phyloP scores from a whole-genome alignment of 35 echinoderm and acorn worm species.

The Apostichopus japonicus region DNA sequence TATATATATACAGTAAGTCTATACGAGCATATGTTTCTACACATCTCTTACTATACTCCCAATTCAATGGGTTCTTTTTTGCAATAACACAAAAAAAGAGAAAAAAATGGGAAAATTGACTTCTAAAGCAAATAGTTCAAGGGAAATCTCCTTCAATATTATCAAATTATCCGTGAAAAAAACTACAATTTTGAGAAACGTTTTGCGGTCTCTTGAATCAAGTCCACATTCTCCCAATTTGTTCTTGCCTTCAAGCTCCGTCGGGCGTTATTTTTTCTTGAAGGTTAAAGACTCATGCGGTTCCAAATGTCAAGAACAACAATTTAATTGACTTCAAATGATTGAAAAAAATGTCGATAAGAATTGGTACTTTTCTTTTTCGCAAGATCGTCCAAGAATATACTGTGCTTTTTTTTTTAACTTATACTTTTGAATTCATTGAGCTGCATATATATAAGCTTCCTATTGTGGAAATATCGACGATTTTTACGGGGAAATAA shows the following conservation, averaged over 20 bases:
- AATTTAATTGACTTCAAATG: background rate
- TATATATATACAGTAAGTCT: no score
- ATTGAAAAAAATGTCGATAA: background rate
- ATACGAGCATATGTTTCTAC: no score
- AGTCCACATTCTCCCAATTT: background rate
- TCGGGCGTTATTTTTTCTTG: background rate
- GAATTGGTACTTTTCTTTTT: background rate
- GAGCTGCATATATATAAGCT: no score
- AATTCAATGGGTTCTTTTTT: no score
- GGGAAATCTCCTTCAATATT: background rate
- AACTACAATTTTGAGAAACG: background rate
- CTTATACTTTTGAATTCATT: no score
- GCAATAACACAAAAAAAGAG: background rate
- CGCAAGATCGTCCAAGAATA: no score
- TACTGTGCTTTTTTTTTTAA: no score
- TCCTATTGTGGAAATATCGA: no score
- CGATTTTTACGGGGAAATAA: no score
- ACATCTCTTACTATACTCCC: no score
- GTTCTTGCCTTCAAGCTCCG: background rate
- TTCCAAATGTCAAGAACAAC: background rate
- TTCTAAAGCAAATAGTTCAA: background rate
- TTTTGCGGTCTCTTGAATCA: background rate
- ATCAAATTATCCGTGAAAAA: slow-evolving; percentile 1
- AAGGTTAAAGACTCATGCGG: background rate
- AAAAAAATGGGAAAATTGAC: background rate